A percentile compares a stretch with the other conserved stretches of the same genome.
Conservation (phyloP, 1,140 invertebrate species). For the Caenorhabditis remanei region DNA sequence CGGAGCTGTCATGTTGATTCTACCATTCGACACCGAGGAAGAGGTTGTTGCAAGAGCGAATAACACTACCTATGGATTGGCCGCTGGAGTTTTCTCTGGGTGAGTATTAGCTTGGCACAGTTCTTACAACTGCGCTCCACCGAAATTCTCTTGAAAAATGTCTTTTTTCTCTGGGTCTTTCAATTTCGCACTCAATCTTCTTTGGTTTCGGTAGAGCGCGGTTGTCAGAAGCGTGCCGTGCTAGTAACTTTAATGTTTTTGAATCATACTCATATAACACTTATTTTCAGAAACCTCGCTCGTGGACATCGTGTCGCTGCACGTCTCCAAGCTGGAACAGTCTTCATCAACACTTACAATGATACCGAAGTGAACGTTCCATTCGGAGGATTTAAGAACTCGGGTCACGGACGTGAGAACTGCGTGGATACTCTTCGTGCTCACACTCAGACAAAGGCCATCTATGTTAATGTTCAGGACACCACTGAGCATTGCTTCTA, state of each 20-base stretch:
- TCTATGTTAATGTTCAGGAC: constrained; percentile 72
- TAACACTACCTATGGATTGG: constrained; percentile 80
- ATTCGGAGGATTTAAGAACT: constrained; percentile 75
- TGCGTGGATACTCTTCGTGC: constrained; percentile 79
- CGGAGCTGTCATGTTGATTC: constrained; percentile 80
- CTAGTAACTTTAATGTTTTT: too few species aligned
- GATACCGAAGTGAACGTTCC: constrained; percentile 73
- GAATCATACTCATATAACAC: too few species aligned
- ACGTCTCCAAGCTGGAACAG: constrained; percentile 80
- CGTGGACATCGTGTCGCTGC: constrained; percentile 77
- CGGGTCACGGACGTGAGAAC: constrained; percentile 79
- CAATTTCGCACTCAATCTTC: too few species aligned
- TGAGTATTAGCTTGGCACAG: constrained; percentile 55
- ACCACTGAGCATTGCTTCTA: constrained; percentile 67
- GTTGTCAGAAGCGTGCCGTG: too few species aligned
- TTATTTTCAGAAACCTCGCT: constrained; percentile 67
- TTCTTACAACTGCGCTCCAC: too few species aligned
- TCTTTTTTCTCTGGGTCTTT: too few species aligned
- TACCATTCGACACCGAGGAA: constrained; percentile 80
- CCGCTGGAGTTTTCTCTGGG: constrained; percentile 80
- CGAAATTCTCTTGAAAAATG: too few species aligned
- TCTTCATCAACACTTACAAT: constrained; percentile 79
- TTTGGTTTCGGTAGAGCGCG: too few species aligned
- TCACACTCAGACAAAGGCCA: constrained; percentile 81
- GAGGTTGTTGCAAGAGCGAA: constrained; percentile 81